Evolutionary conservation across 1,140 invertebrate genomes (phyloP).

Genomic region (Lasioglossum albipes): DNA sequence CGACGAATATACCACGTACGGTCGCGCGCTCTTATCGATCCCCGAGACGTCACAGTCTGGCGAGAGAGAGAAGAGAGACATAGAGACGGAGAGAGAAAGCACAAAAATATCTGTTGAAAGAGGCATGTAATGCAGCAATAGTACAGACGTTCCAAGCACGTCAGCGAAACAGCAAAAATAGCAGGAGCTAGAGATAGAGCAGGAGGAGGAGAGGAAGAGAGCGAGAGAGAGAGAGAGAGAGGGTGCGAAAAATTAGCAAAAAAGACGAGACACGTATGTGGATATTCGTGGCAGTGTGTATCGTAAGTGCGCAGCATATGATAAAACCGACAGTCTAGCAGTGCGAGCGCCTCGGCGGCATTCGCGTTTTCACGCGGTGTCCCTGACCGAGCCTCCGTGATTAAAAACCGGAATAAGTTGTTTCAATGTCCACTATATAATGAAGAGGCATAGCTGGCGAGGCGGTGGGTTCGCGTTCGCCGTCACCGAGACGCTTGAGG

Average conservation of each 20-base stretch:
- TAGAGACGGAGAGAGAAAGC: conserved; percentile 30
- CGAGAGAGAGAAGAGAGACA: conserved; percentile 28
- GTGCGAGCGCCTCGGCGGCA: conserved; percentile 79
- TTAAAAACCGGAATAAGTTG: conserved; percentile 82
- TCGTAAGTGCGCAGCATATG: conserved; percentile 80
- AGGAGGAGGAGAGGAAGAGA: conserved; percentile 3
- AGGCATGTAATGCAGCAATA: too few relatives aligned
- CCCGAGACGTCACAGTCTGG: background rate
- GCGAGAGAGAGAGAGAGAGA: conserved; percentile 20
- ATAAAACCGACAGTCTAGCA: conserved; percentile 80
- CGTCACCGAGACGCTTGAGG: conserved; percentile 12
- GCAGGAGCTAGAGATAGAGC: background rate
- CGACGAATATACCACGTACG: conserved; percentile 74
- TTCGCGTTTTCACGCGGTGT: conserved; percentile 76
- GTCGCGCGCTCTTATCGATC: conserved; percentile 40
- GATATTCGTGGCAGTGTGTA: conserved; percentile 76
- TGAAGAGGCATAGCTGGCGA: conserved; percentile 77
- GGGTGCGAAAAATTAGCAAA: background rate
- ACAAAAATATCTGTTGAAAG: background rate
- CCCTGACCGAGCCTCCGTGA: conserved; percentile 78
- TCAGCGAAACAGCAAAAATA: too few relatives aligned
- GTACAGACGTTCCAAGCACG: too few relatives aligned
- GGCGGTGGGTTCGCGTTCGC: conserved; percentile 66
- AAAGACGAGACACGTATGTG: conserved; percentile 64
- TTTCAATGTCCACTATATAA: conserved; percentile 81